Percentiles rank a stretch among this genome's conserved stretches.
Conservation (phyloP, 2,888 invertebrate genomes). For the Parascotia fuliginaria region DNA sequence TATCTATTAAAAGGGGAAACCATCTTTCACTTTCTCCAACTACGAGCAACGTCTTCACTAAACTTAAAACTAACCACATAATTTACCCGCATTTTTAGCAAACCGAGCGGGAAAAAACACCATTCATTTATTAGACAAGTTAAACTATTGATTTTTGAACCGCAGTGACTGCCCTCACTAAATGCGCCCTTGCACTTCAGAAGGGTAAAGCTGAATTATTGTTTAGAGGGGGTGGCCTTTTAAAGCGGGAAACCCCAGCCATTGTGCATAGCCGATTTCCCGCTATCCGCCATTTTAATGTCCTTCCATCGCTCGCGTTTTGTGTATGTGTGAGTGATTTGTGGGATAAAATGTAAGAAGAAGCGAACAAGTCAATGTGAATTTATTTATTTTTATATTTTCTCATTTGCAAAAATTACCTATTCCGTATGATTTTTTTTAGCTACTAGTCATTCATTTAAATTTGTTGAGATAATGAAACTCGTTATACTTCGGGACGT, state of each 20-base stretch:
- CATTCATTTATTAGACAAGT: slow-evolving; percentile 37
- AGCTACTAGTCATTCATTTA: no score
- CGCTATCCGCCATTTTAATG: slow-evolving; percentile 83
- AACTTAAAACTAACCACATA: background rate
- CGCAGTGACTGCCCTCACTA: slow-evolving; percentile 69
- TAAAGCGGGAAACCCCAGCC: slow-evolving; percentile 84
- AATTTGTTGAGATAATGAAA: no score
- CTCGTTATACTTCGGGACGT: no score
- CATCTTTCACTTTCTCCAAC: background rate
- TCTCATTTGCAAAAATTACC: no score
- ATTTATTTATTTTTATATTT: no score
- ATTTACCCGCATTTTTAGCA: background rate
- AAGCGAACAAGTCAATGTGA: slow-evolving; percentile 1
- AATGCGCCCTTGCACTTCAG: slow-evolving; percentile 86
- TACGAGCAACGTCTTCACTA: background rate
- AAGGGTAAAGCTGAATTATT: slow-evolving; percentile 85
- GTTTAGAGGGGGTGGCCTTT: slow-evolving; percentile 79
- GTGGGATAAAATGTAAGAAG: slow-evolving; percentile 21
- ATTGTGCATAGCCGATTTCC: slow-evolving; percentile 85
- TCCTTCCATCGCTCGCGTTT: slow-evolving; percentile 56
- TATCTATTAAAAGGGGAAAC: background rate
- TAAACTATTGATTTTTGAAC: slow-evolving; percentile 49
- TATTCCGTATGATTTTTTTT: no score
- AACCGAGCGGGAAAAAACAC: slow-evolving; percentile 16
- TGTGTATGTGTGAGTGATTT: slow-evolving; percentile 50